Percentiles rank a stretch among this genome's conserved stretches.
Conservation (phyloP, 1,140 invertebrate species). For the Drosophila sturtevanti region DNA sequence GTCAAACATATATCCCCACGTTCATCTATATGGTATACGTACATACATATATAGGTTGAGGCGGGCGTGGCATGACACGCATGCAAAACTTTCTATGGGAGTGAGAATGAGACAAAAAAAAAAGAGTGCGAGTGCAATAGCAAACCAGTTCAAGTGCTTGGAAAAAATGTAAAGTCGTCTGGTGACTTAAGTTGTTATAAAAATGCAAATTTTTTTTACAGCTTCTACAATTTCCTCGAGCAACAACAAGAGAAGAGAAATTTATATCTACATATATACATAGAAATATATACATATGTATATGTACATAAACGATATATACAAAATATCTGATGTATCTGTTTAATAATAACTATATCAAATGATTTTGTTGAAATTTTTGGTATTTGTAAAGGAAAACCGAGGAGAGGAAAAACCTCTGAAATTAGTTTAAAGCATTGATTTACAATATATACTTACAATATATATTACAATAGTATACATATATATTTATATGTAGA, state of each 20-base stretch:
- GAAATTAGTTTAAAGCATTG: too few species aligned
- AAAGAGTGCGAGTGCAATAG: not conserved
- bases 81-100: constrained; percentile 59
- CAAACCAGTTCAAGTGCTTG: constrained; percentile 64
- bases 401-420: too few species aligned
- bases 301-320: not conserved
- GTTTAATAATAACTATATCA: constrained; percentile 49
- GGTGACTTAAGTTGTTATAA: constrained; percentile 70
- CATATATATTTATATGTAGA: too few species aligned
- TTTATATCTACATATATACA: not conserved
- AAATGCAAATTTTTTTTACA: constrained; percentile 66
- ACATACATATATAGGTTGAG: constrained; percentile 43
- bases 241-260: constrained; percentile 19
- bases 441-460: too few species aligned
- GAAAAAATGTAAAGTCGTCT: constrained; percentile 67
- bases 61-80: constrained; percentile 37
- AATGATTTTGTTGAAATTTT: constrained; percentile 58
- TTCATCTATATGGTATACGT: constrained; percentile 35
- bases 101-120: too few species aligned
- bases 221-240: constrained; percentile 60
- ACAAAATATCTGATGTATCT: constrained; percentile 1
- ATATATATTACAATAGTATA: too few species aligned
- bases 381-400: constrained; percentile 17
- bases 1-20: constrained; percentile 11
- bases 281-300: constrained; percentile 14